Evolutionary conservation across 2,888 invertebrate species (phyloP).

Genomic region (Dryobotodes eremita): DNA sequence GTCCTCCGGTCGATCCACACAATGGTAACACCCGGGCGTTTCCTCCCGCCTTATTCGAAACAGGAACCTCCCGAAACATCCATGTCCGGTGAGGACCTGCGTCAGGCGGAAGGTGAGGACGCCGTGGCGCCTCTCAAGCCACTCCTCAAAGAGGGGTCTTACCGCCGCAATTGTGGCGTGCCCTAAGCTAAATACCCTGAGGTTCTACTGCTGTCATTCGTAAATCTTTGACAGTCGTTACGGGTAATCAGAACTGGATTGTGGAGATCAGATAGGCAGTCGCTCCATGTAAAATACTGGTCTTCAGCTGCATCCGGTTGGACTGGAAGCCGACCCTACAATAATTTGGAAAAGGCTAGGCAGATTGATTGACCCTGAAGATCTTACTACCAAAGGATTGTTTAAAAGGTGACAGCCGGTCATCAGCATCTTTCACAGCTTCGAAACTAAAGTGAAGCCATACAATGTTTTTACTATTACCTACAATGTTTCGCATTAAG

Average conservation of each 20-base stretch:
- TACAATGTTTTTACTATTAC: not conserved
- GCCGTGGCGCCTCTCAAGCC: too few species aligned
- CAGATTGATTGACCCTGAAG: not conserved
- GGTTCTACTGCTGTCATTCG: not conserved
- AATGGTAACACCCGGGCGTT: too few species aligned
- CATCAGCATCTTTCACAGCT: not conserved
- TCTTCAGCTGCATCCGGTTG: not conserved
- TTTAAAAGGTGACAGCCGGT: not conserved
- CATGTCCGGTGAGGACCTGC: too few species aligned
- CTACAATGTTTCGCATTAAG: not conserved
- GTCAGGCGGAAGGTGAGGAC: too few species aligned
- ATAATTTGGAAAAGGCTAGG: not conserved
- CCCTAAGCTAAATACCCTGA: constrained; percentile 4
- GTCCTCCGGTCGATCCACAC: too few species aligned
- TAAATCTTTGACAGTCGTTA: not conserved
- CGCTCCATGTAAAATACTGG: not conserved
- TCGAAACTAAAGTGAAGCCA: not conserved
- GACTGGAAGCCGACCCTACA: not conserved
- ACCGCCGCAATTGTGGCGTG: too few species aligned
- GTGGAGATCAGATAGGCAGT: not conserved
- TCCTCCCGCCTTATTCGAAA: too few species aligned
- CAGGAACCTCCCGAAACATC: too few species aligned
- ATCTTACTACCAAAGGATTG: not conserved
- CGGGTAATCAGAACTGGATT: not conserved
- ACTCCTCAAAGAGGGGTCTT: too few species aligned